phyloP scores from a whole-genome alignment of 2,113 vertebrate species.

The Ophthalmolycus amberensis region DNA sequence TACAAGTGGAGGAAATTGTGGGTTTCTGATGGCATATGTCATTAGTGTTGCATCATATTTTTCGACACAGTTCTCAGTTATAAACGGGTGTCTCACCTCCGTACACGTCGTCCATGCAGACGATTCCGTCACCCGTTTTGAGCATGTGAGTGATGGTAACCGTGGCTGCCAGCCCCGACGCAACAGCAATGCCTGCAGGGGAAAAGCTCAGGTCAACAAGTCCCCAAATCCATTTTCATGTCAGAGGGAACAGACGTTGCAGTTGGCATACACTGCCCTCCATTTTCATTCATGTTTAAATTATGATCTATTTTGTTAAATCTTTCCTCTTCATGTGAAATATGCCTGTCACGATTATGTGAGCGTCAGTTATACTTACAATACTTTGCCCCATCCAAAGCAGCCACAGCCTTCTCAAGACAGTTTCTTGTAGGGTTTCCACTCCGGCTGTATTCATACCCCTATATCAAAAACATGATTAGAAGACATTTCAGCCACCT shows the following conservation, averaged over 20 bases:
- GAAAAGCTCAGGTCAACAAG: neutral
- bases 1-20: neutral
- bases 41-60: neutral
- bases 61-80: neutral
- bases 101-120: constrained; percentile 95
- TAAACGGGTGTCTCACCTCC: constrained; percentile 83
- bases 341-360: neutral
- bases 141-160: constrained; percentile 90
- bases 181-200: constrained; percentile 87
- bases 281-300: neutral
- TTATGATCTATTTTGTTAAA: neutral
- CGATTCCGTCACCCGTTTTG: constrained; percentile 88
- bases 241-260: neutral
- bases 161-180: constrained; percentile 91
- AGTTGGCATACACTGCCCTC: neutral
- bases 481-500: neutral
- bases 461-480: constrained; percentile 75
- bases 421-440: constrained; percentile 94
- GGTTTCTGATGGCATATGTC: neutral
- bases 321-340: neutral
- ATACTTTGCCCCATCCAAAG: constrained; percentile 92
- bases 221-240: neutral
- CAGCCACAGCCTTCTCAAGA: constrained; percentile 90
- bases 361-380: constrained; percentile 81
- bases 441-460: constrained; percentile 91